A percentile compares a stretch with the other conserved stretches of the same genome.
Evolutionary conservation across 2,113 vertebrate species (phyloP).

Genomic region (Caracal caracal): DNA sequence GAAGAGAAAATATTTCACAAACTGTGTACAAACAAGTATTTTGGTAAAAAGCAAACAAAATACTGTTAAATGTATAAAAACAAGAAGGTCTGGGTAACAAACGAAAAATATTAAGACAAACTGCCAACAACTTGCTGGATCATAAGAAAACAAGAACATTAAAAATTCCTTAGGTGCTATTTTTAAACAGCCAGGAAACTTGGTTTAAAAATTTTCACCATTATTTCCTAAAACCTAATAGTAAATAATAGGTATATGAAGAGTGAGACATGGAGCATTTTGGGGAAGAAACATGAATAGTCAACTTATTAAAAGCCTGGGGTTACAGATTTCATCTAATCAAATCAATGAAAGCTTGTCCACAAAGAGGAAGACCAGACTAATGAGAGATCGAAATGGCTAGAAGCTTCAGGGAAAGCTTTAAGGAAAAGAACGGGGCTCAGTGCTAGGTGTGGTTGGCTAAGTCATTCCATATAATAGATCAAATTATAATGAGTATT

Average conservation of each 20-base stretch:
- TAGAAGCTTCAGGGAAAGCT: not conserved
- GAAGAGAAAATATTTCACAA: conserved; percentile 68
- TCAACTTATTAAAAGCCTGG: conserved; percentile 54
- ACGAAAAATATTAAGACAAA: conserved; percentile 70
- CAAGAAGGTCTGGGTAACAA: conserved; percentile 42
- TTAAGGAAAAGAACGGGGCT: not conserved
- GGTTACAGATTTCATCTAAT: conserved; percentile 56
- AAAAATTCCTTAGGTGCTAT: conserved; percentile 63
- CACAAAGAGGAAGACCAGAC: conserved; percentile 24
- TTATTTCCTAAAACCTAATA: conserved; percentile 28
- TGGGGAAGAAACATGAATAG: not conserved
- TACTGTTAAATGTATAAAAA: conserved; percentile 50
- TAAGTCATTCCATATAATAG: conserved; percentile 10
- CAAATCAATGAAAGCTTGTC: conserved; percentile 45
- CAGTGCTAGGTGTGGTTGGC: not conserved
- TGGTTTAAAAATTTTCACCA: conserved; percentile 42
- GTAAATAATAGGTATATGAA: conserved; percentile 36
- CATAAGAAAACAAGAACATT: conserved; percentile 36
- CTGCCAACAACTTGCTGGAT: conserved; percentile 47
- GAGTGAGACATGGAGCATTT: conserved; percentile 5
- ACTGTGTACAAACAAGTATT: conserved; percentile 9
- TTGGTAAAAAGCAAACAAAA: conserved; percentile 61
- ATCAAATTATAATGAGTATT: not conserved
- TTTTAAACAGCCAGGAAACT: conserved; percentile 59
- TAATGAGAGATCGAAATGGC: not conserved